Base-by-base conservation (phyloP, 1,140 invertebrate species). In the Calephelis virginiensis region DNA sequence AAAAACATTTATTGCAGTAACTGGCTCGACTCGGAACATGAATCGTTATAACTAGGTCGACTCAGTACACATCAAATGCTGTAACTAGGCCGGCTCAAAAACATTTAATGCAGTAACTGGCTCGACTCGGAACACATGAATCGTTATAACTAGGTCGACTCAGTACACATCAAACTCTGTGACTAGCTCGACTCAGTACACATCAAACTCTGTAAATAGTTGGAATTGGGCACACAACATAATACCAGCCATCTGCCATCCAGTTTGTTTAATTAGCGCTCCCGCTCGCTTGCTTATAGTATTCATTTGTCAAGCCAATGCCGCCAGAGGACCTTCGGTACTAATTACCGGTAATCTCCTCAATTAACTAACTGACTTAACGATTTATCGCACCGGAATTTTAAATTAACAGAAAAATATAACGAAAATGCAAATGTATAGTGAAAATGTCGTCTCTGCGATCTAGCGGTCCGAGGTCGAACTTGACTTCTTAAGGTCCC, bases 341-440 rank as follows among this genome's bases (percentile, higher is more conserved):
- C 13, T 64, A 53, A 64, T 53, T 50, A 50, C 63, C 13, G 49
- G 48, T 48, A 53, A 64, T 50, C 63, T 64, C 63, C 48, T 76
- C 72, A 69, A 76, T 76, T 72, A 74, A 74, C 74, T 72, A 69
- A 69, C 69, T 66, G 63, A 70, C 70, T n/a, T 68, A 70, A 69
- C 65, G 70, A 70, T 73, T 63, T 60, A 61, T 59, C 53, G 60
- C 53, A 14, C 12, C 38, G 40, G 49, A 48, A 63, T 56, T 67
- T 63, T 47, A 38, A 45, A 67, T 60, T 74, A 56, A 56, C 50
- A 37, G 67, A 61, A 43, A 64, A 60, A 68, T 69, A 63, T 68
- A 47, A 53, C 61, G 59, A 66, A 71, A 64, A 49, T 63, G 47
- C 49, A 28, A 28, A 47, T 5, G 5, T 40, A 7, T 3, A 17